phyloP scores from a whole-genome alignment of 2,888 invertebrate species.

The Conomelus anceps region DNA sequence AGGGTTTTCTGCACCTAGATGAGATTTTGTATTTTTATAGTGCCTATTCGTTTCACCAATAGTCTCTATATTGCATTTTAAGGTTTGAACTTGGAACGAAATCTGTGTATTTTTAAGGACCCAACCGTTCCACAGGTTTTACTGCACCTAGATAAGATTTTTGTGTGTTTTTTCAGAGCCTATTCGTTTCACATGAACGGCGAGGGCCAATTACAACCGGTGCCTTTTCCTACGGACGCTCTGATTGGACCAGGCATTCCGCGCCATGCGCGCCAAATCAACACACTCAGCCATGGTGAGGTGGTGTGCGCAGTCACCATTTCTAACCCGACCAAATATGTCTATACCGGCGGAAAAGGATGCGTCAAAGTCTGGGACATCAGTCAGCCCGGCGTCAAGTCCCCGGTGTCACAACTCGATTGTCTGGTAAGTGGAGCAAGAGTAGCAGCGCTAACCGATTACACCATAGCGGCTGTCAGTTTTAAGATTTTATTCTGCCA shows the following conservation, averaged over 20 bases:
- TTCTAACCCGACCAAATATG: conserved; percentile 84
- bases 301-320: conserved; percentile 97
- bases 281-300: conserved; percentile 89
- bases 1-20: no score
- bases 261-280: conserved; percentile 83
- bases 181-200: conserved; percentile 92
- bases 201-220: conserved; percentile 84
- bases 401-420: conserved; percentile 84
- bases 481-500: not conserved
- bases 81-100: no score
- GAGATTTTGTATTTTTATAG: no score
- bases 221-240: conserved; percentile 91
- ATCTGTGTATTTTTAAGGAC: no score
- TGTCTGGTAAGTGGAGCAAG: conserved; percentile 72
- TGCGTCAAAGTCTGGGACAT: conserved; percentile 98
- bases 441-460: not conserved
- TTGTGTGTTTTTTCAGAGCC: conserved; percentile 57
- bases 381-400: conserved; percentile 77
- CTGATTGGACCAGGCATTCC: conserved; percentile 90
- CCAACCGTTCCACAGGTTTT: no score
- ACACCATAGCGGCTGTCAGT: no score
- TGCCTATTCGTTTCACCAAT: no score
- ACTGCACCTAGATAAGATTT: not conserved
- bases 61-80: no score
- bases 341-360: conserved; percentile 94